Conservation (phyloP, 1,140 invertebrate genomes). For the Apis dorsata region DNA sequence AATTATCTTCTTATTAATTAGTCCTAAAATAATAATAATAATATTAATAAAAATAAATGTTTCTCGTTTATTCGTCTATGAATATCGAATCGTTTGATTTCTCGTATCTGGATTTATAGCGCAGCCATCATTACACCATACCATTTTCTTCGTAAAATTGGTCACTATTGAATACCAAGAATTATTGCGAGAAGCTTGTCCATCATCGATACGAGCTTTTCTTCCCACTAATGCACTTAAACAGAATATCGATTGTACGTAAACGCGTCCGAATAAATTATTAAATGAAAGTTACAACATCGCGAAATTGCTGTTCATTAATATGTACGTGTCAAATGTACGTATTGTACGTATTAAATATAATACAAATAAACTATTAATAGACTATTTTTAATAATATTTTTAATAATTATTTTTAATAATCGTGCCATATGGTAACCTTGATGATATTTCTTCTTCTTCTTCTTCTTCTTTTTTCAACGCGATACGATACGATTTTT, state of each 20-base stretch:
- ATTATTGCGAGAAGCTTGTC: not conserved
- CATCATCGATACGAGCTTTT: not conserved
- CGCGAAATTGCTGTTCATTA: not conserved
- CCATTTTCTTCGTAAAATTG: not conserved
- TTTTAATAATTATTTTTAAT: not conserved
- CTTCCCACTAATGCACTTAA: not conserved
- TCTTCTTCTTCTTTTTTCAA: not conserved
- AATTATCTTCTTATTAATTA: not conserved
- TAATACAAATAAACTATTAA: no score
- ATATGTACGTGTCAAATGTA: not conserved
- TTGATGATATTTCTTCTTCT: not conserved
- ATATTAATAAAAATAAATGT: no score
- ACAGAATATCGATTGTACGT: conserved; percentile 29
- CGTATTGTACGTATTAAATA: no score
- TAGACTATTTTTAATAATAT: no score
- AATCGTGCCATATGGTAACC: conserved; percentile 4
- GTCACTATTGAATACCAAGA: conserved; percentile 8
- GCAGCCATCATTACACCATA: not conserved
- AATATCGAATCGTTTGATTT: not conserved
- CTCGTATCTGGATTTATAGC: not conserved
- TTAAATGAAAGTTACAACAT: not conserved
- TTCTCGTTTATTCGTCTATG: no score
- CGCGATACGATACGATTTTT: no score
- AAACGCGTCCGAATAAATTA: not conserved
- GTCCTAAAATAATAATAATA: not conserved